Base-by-base conservation (phyloP, 2,888 invertebrate genomes). In the Catonia carolina region DNA sequence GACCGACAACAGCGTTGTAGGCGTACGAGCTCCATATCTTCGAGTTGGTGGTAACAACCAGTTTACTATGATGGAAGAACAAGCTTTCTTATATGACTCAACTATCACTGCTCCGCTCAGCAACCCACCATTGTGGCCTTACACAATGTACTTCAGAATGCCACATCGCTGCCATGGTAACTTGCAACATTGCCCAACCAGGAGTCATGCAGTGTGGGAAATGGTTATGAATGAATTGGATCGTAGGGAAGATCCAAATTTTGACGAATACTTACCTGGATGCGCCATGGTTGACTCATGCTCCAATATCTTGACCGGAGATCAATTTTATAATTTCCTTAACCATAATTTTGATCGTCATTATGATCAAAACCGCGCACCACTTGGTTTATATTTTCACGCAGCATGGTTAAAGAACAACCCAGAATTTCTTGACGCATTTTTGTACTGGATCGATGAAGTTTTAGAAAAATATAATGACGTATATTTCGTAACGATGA, bases 71-170 rank as follows among this genome's bases (percentile, higher is more conserved):
- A 93, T 96, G 94, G 89, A 91, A 73, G 92, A 94, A 73, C 89
- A 93, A 72, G 90, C 90, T 10, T 95, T 95, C 81, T 76, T 91
- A 47, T 97, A 96, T 71, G 96, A 97, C 73, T 93, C 94, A 41
- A 94, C 95, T 51, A 93, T 96, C 71, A 92, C 93, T 0, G 91
- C 93, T 1, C 89, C 93, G 1, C 77, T 93, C 35, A 89, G 87
- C 64, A 90, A 92, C 71, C 91, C 91, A 17, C 94, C 94, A 53
- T 83, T 93, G 64, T 97, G 97, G 97, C 97, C 97, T 2, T 97
- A 97, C 79, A 97, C 96, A 57, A 89, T 97, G 86, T 95, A 96
- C 80, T 95, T 93, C 82, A 84, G 90, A 68, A 92, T 95, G 89
- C 92, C 94, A 0, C 94, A 93, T 73, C 83, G 89, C 60, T 95